These are phyloP conservation scores for Ahaetulla prasina DNA, from an alignment of 2,113 vertebrate genomes.

Conservation along the genomic window DNA sequence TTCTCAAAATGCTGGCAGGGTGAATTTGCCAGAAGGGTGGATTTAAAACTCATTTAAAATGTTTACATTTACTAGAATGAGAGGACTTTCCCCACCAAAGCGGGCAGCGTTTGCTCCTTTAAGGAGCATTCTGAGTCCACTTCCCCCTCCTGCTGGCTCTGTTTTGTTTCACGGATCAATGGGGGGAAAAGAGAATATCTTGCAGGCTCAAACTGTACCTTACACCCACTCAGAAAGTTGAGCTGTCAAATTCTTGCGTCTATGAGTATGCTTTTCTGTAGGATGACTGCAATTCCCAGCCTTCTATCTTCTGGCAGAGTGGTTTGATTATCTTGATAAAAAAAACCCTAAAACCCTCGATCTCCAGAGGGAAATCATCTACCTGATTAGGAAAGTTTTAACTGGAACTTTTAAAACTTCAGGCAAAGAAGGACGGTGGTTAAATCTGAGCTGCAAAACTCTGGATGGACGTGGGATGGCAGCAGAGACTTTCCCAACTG, in stretches of 20 bases:
- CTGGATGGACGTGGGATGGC: not conserved
- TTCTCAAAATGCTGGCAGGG: not conserved
- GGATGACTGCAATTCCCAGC: not conserved
- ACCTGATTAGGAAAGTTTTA: not conserved
- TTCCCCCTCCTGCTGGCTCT: not conserved
- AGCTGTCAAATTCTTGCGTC: constrained; percentile 13
- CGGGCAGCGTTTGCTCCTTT: not conserved
- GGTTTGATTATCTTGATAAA: not conserved
- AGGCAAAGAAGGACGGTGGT: not conserved
- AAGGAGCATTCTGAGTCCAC: not conserved
- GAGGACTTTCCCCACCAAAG: not conserved
- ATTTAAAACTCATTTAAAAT: not conserved
- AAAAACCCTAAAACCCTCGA: not conserved
- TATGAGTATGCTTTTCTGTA: not conserved
- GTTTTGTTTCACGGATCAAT: not conserved
- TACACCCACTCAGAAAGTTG: constrained; percentile 12
- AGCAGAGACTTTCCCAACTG: not conserved
- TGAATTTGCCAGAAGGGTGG: not conserved
- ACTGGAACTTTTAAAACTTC: not conserved
- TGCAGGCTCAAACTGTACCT: not conserved
- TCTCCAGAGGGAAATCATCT: not conserved
- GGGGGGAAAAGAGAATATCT: not conserved
- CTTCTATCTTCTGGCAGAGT: not conserved
- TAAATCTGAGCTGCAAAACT: not conserved
- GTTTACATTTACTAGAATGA: not conserved